phyloP scores from a whole-genome alignment of 2,888 invertebrate genomes.

The Diplazon laetatorius region DNA sequence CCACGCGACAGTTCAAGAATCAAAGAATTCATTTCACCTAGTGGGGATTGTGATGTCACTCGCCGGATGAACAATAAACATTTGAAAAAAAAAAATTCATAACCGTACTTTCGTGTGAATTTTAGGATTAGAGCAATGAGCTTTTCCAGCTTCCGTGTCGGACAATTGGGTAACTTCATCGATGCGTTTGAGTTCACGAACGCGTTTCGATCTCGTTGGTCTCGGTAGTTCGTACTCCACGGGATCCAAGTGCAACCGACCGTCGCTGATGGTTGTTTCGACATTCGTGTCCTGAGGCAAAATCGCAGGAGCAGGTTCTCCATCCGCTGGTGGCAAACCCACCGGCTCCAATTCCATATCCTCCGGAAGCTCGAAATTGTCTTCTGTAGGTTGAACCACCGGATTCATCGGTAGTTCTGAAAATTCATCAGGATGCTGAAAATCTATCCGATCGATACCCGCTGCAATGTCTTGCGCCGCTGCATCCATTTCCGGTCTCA shows the following conservation, averaged over 20 bases:
- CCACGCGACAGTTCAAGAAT: too few relatives aligned
- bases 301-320: too few relatives aligned
- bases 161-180: constrained; percentile 15
- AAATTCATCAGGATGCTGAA: not conserved
- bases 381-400: not conserved
- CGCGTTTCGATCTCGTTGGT: not conserved
- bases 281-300: too few relatives aligned
- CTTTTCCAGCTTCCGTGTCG: not conserved
- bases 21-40: too few relatives aligned
- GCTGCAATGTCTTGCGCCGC: constrained; percentile 1
- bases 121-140: not conserved
- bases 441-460: not conserved
- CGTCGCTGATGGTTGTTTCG: not conserved
- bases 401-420: not conserved
- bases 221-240: not conserved
- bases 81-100: too few relatives aligned
- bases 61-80: too few relatives aligned
- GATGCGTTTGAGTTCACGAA: not conserved
- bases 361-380: too few relatives aligned
- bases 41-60: too few relatives aligned
- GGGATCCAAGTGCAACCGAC: constrained; percentile 15
- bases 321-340: too few relatives aligned
- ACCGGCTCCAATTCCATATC: not conserved
- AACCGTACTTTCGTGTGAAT: constrained; percentile 38
- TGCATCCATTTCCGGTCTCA: constrained; percentile 3